Percentiles rank a stretch among this genome's conserved stretches.
Evolutionary conservation across 2,113 vertebrate species (phyloP).

Genomic region (Bujurquina vittata): DNA sequence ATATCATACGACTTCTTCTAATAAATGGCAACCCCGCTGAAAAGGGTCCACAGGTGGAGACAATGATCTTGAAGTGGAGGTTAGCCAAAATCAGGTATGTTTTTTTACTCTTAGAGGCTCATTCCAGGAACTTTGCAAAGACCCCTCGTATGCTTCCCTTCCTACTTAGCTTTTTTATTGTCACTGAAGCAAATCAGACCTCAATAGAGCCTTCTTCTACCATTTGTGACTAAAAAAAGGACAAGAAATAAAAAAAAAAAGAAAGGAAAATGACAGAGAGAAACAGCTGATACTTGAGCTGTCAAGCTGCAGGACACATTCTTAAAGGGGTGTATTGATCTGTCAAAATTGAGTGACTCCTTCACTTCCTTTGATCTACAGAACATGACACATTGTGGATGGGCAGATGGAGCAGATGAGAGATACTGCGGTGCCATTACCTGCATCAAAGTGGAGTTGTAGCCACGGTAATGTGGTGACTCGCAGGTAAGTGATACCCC

Average conservation of each 20-base stretch:
- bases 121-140: not conserved
- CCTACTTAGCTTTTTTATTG: not conserved
- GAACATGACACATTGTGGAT: conserved; percentile 33
- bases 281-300: conserved; percentile 26
- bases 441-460: conserved; percentile 36
- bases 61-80: not conserved
- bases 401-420: conserved; percentile 28
- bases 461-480: conserved; percentile 46
- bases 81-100: too few species aligned
- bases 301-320: conserved; percentile 14
- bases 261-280: not conserved
- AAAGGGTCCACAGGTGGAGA: not conserved
- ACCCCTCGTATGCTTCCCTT: not conserved
- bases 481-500: conserved; percentile 54
- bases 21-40: not conserved
- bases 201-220: not conserved
- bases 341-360: conserved; percentile 41
- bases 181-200: conserved; percentile 23
- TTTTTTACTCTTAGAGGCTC: not conserved
- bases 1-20: not conserved
- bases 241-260: not conserved
- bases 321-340: conserved; percentile 41
- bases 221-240: not conserved
- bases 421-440: conserved; percentile 35
- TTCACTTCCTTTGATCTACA: conserved; percentile 41